phyloP scores from a whole-genome alignment of 2,113 vertebrate genomes.

The Aspiorhynchus laticeps region DNA sequence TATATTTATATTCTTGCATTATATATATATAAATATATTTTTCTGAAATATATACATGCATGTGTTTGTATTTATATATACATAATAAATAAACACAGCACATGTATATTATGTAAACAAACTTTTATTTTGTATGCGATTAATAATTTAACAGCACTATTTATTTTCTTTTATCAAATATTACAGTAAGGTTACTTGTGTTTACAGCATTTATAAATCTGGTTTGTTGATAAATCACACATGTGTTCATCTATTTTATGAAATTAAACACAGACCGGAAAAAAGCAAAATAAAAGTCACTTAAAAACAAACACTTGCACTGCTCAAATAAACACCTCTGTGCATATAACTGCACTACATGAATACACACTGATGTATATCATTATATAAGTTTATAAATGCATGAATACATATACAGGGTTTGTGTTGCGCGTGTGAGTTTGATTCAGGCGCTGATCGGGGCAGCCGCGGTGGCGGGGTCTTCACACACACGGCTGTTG shows the following conservation, averaged over 20 bases:
- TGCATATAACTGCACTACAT: background rate
- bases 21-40: too few species aligned
- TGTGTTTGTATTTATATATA: too few species aligned
- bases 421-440: background rate
- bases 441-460: background rate
- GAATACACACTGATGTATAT: background rate
- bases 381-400: background rate
- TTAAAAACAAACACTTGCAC: background rate
- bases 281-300: background rate
- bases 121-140: too few species aligned
- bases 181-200: background rate
- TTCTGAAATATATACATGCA: too few species aligned
- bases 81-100: too few species aligned
- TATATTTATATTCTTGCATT: too few species aligned
- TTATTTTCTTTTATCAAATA: background rate
- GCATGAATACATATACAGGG: background rate
- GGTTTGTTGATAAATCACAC: background rate
- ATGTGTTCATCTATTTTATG: background rate
- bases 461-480: background rate
- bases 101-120: too few species aligned
- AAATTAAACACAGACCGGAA: too few species aligned
- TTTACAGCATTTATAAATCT: background rate
- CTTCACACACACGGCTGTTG: background rate
- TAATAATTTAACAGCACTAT: too few species aligned
- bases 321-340: background rate